phyloP scores from a whole-genome alignment of 2,113 vertebrate species.

The Petromus typicus region DNA sequence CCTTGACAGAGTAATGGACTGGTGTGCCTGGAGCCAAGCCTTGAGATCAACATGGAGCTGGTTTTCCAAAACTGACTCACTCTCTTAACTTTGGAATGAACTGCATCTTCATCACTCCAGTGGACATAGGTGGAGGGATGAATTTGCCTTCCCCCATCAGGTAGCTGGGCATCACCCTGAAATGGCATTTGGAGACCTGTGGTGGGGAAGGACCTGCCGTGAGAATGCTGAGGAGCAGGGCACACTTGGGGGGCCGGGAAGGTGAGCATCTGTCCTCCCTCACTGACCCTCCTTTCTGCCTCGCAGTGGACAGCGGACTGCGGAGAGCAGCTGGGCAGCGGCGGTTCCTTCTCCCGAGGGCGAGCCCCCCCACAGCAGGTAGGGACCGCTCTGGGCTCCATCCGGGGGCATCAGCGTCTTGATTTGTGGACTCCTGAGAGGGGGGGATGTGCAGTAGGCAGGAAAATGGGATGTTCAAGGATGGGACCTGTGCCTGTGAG shows the following conservation, averaged over 20 bases:
- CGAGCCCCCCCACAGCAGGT: conserved; percentile 91
- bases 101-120: background rate
- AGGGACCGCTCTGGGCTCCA: conserved; percentile 53
- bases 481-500: background rate
- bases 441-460: too few relatives aligned
- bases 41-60: background rate
- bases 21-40: background rate
- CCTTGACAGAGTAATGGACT: background rate
- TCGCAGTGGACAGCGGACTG: conserved; percentile 96
- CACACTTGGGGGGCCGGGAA: accelerated
- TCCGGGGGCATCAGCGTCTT: background rate
- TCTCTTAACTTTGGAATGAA: background rate
- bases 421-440: background rate
- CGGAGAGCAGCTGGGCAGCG: conserved; percentile 91
- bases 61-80: background rate
- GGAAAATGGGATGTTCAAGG: background rate
- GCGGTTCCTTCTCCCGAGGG: conserved; percentile 92
- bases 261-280: background rate
- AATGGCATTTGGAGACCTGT: background rate
- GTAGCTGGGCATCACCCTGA: background rate
- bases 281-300: conserved; percentile 71
- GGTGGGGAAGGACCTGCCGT: background rate
- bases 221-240: background rate
- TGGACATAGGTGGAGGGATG: background rate
- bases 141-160: background rate